phyloP scores from a whole-genome alignment of 2,797 vertebrate genomes.

The Aratinga solstitialis region DNA sequence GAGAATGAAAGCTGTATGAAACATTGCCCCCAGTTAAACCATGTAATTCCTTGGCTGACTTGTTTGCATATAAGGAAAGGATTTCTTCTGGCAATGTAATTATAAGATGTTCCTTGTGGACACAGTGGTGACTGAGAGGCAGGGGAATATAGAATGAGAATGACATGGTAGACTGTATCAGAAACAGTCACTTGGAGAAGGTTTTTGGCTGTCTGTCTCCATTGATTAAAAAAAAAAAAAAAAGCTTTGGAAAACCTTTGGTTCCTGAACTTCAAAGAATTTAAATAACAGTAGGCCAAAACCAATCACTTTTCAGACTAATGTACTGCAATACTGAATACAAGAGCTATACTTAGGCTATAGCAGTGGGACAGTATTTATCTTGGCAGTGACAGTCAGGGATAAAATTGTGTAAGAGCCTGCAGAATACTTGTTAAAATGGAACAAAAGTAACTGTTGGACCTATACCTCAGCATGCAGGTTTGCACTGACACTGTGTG shows the following conservation, averaged over 20 bases:
- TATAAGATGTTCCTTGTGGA: neutral
- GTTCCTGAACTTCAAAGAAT: neutral
- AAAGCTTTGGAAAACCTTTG: neutral
- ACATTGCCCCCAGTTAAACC: neutral
- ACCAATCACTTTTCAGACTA: neutral
- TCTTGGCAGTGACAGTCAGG: neutral
- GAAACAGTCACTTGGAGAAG: neutral
- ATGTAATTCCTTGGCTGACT: neutral
- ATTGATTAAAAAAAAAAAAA: neutral
- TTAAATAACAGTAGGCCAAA: neutral
- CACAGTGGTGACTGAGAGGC: neutral
- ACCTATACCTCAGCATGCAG: neutral
- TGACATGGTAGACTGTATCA: neutral
- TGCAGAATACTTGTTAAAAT: neutral
- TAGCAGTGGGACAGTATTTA: neutral
- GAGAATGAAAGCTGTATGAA: neutral
- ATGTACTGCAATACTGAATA: neutral
- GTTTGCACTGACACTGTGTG: neutral
- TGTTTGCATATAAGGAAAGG: neutral
- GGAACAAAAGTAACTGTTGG: neutral
- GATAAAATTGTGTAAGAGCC: neutral
- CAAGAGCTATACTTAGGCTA: neutral
- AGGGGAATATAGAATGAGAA: neutral
- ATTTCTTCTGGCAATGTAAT: neutral
- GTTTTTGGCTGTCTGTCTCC: neutral